These are phyloP conservation scores for Cheiracanthium punctorium DNA, from an alignment of 2,888 invertebrate species.

Conservation along the genomic window DNA sequence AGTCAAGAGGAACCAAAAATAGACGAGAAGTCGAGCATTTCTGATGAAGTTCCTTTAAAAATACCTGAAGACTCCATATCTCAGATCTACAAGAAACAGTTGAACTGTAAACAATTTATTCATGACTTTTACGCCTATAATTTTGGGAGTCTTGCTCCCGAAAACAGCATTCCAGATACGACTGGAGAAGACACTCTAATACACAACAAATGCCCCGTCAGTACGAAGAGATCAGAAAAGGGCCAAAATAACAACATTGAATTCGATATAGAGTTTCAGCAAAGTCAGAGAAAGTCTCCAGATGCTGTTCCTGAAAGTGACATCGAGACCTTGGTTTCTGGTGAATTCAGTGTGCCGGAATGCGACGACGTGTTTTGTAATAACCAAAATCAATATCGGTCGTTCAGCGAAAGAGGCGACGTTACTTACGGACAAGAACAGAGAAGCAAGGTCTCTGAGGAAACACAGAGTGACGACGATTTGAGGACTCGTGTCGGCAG, in stretches of 20 bases:
- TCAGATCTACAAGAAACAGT: conserved; percentile 84
- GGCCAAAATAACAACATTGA: conserved; percentile 40
- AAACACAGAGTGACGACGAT: conserved; percentile 28
- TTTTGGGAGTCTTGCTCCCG: conserved; percentile 56
- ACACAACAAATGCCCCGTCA: conserved; percentile 26
- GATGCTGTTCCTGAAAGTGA: conserved; percentile 45
- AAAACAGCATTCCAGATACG: conserved; percentile 43
- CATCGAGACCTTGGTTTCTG: conserved; percentile 48
- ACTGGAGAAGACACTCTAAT: conserved; percentile 21
- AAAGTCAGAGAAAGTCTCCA: conserved; percentile 24
- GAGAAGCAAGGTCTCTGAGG: conserved; percentile 31
- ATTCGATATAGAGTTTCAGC: conserved; percentile 47
- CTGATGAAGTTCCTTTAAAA: conserved; percentile 37
- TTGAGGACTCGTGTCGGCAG: conserved; percentile 30
- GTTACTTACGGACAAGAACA: neutral
- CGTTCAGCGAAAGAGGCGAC: neutral
- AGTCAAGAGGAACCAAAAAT: conserved; percentile 86
- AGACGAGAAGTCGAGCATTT: conserved; percentile 40
- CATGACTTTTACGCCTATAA: conserved; percentile 75
- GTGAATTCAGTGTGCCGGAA: conserved; percentile 39
- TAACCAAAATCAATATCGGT: conserved; percentile 14
- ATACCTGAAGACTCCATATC: conserved; percentile 80
- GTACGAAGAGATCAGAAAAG: conserved; percentile 35
- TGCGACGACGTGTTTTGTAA: conserved; percentile 38
- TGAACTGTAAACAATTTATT: conserved; percentile 82